Evolutionary conservation across 2,888 invertebrate species (phyloP).

Genomic region (Drosophila suboccidentalis): DNA sequence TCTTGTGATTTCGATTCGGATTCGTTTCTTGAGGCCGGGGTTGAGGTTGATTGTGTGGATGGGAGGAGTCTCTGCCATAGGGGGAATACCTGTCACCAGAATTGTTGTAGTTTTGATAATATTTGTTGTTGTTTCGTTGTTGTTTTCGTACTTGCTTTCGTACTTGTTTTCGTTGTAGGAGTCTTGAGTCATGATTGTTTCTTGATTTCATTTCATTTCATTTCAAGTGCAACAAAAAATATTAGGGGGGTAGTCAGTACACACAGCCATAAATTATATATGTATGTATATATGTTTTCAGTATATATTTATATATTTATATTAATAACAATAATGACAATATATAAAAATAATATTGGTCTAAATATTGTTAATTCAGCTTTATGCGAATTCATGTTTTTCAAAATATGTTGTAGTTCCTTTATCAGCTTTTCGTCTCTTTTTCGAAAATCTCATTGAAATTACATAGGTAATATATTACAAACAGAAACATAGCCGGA

Average conservation of each 20-base stretch:
- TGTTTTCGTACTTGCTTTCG: constrained; percentile 21
- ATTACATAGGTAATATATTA: constrained; percentile 17
- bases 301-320: constrained; percentile 45
- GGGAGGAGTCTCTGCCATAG: constrained; percentile 42
- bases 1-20: constrained; percentile 35
- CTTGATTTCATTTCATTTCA: constrained; percentile 22
- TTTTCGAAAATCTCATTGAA: constrained; percentile 23
- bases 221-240: constrained; percentile 39
- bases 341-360: constrained; percentile 31
- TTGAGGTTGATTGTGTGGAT: constrained; percentile 30
- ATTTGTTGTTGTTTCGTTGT: constrained; percentile 20
- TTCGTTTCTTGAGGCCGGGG: constrained; percentile 40
- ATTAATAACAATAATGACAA: constrained; percentile 44
- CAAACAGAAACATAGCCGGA: constrained; percentile 27
- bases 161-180: constrained; percentile 23
- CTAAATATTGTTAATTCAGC: constrained; percentile 28
- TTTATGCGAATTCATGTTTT: constrained; percentile 79
- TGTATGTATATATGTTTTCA: constrained; percentile 39
- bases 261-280: constrained; percentile 69
- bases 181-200: constrained; percentile 29
- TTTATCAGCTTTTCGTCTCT: constrained; percentile 53
- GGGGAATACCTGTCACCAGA: constrained; percentile 53
- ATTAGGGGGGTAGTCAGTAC: constrained; percentile 73
- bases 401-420: constrained; percentile 84
- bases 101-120: constrained; percentile 29